Evolutionary conservation across 2,113 vertebrate species (phyloP), one percentile per base, ranked within the genome.

Genomic region (Arothron firmamentum): DNA sequence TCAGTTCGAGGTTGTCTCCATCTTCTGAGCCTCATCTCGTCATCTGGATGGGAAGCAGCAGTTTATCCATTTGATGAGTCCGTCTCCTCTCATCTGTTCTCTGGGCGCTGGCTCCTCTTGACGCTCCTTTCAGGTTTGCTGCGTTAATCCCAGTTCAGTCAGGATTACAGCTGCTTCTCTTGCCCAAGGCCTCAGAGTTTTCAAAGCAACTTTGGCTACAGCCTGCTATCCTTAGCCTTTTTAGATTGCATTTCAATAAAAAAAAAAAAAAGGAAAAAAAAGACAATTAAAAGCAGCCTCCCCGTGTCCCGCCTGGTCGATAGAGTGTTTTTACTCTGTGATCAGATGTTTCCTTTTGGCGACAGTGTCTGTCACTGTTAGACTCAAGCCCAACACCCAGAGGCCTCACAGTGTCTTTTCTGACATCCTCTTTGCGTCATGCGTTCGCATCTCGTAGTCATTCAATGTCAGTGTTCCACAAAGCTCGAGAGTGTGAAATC

Each of bases 101-200:
- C 21, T 74, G 59, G 21, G 21, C 3, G 21, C 21, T 23, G 38
- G 50, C 73, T 69, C 67, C 74, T 59, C 57, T 74, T 10, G 9
- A 38, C 3, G 34, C 8, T 38, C 9, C 28, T 38, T 38, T 38
- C 34, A 38, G 34, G 34, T 11, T 38, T 38, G 34, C 72, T 52
- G 66, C 77, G 77, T 66, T 85, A 82, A 86, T 87, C 81, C 78
- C 72, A 77, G 66, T 82, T 85, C 82, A 84, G 70, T 81, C 59
- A 65, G 79, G 82, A 86, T 85, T 83, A 84, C 15, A 75, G 67
- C 74, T 62, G 52, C 19, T 18, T 80, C 81, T 80, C 71, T 83
- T 48, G 74, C 68, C 71, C 74, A 80, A 67, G 51, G 50, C 79
- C 77, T 57, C 53, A 56, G 70, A 56, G 70, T 72, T 80, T 82